Evolutionary conservation across 2,113 vertebrate species (phyloP), one percentile per base, ranked within the genome.

Genomic region (Serinus canaria): DNA sequence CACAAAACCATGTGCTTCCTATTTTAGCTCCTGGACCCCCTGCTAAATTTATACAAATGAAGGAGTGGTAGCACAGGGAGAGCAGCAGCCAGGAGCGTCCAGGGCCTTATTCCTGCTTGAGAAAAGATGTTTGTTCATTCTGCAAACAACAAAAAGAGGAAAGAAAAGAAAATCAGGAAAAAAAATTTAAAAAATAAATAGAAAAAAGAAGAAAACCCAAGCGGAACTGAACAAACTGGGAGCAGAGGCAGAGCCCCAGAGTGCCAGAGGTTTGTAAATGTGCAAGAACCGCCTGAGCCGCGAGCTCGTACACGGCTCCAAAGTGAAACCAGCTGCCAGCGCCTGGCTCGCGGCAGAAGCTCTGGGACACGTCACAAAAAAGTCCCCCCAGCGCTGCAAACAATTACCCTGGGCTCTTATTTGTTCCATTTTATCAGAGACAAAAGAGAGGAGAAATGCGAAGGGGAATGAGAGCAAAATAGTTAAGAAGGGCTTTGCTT

Each of bases 321-420:
- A 98, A 97, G 92, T 98, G 93, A 90, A 98, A 98, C 92, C 98
- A 99, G 98, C 98, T 98, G 98, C 95, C 95, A 39, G 70, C 28
- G 90, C 97, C 94, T 97, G 97, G 84, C 82, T 72, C 46, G 4
- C 80, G 46, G 90, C 91, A 95, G n/a, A 83, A 92, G 49, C 81
- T 41, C 86, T 88, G 88, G 67, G 95, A 91, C 94, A 93, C 50
- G 72, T 78, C 90, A 88, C 62, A 62, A 73, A 85, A 85, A 89
- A 63, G 79, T 39, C 92, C 91, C 90, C 90, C 64, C 84, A 63
- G 87, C 1, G 2, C 96, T 97, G 96, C 77, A 93, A 97, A 90
- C 74, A 92, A 95, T 96, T 97, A 95, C 84, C 43, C 2, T 16
- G 30, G 2, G 19, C 13, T 77, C 89, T 64, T 16, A 15, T 84